phyloP scores from a whole-genome alignment of 2,888 invertebrate species.

The Phortica magna region DNA sequence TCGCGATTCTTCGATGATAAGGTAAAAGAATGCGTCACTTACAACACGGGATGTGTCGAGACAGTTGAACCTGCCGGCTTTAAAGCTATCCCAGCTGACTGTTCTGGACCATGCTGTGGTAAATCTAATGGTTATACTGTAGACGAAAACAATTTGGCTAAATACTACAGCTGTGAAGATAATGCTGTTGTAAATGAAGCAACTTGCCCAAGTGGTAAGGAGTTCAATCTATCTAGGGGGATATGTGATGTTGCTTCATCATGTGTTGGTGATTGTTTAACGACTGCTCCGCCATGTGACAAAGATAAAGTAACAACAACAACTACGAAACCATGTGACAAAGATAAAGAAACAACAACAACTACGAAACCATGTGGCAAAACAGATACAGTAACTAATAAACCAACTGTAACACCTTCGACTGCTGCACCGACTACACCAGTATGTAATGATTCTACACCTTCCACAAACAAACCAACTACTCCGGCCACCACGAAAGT shows the following conservation, averaged over 20 bases:
- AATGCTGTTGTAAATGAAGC: slow-evolving; percentile 34
- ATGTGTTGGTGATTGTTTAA: slow-evolving; percentile 28
- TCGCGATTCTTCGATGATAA: slow-evolving; percentile 62
- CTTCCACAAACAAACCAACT: slow-evolving; percentile 36
- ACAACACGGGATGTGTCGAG: slow-evolving; percentile 66
- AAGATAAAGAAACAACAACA: background rate
- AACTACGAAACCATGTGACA: background rate
- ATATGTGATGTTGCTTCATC: slow-evolving; percentile 45
- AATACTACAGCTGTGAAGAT: slow-evolving; percentile 50
- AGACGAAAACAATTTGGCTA: slow-evolving; percentile 41
- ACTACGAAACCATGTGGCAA: background rate
- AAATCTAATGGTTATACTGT: slow-evolving; percentile 41
- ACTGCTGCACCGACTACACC: background rate
- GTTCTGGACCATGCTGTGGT: slow-evolving; percentile 49
- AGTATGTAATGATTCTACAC: slow-evolving; percentile 16
- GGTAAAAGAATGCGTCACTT: slow-evolving; percentile 60
- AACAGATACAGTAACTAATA: slow-evolving; percentile 28
- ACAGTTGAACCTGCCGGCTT: background rate
- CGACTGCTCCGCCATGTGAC: slow-evolving; percentile 20
- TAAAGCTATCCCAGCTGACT: slow-evolving; percentile 24
- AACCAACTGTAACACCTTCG: slow-evolving; percentile 11
- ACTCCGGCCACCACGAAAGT: slow-evolving; percentile 12
- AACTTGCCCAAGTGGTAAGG: slow-evolving; percentile 40
- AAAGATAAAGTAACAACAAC: background rate
- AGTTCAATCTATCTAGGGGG: slow-evolving; percentile 48